Conservation (phyloP, 2,113 vertebrate genomes). For the Ursus arctos region DNA sequence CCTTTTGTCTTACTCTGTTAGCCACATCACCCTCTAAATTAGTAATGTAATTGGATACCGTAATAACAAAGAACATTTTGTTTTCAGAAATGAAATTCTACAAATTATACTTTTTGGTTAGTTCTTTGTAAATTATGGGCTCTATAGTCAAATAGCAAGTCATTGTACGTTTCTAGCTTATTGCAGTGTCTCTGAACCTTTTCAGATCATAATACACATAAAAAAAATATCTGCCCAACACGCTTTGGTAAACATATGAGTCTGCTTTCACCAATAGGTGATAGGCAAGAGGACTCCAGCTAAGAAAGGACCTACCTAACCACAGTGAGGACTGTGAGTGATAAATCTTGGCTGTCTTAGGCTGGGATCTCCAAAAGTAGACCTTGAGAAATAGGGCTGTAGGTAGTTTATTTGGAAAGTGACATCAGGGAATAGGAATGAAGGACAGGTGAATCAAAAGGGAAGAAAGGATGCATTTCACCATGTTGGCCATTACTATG, state of each 20-base stretch:
- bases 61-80: conserved; percentile 37
- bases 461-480: not conserved
- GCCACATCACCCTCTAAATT: conserved; percentile 20
- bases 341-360: not conserved
- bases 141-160: not conserved
- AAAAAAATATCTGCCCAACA: not conserved
- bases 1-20: conserved; percentile 58
- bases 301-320: not conserved
- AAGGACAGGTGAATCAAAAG: not conserved
- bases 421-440: not conserved
- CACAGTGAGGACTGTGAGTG: rapidly evolving
- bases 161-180: not conserved
- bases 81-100: conserved; percentile 59
- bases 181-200: not conserved
- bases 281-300: not conserved
- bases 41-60: conserved; percentile 27
- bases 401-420: not conserved
- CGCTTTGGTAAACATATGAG: not conserved
- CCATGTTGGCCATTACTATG: not conserved
- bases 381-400: not conserved
- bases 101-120: not conserved
- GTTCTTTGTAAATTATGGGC: not conserved
- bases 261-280: not conserved
- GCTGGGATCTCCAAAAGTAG: not conserved
- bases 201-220: not conserved